These are phyloP conservation scores for Tragelaphus oryx DNA, from an alignment of 2,797 vertebrate species.

Conservation along the genomic window DNA sequence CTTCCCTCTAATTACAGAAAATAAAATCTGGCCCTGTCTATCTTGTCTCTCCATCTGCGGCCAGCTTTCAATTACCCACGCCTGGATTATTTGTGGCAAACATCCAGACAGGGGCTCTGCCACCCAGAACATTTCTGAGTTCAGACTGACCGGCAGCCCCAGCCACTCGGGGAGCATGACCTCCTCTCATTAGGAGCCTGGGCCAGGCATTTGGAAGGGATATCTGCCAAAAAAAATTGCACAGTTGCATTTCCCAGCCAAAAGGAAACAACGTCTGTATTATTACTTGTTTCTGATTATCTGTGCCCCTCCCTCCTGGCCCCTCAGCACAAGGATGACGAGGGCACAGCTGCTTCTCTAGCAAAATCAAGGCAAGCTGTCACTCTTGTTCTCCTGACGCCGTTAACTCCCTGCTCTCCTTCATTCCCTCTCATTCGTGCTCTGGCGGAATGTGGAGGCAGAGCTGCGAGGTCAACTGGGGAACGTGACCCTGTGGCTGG, in stretches of 20 bases:
- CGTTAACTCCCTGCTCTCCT: accelerated
- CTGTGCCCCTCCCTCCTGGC: neutral
- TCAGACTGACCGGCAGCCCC: neutral
- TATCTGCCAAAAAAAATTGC: constrained; percentile 38
- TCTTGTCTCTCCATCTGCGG: neutral
- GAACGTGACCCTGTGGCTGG: neutral
- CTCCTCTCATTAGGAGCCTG: constrained; percentile 38
- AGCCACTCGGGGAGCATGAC: neutral
- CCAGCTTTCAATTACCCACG: neutral
- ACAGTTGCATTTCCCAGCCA: neutral
- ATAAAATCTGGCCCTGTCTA: neutral
- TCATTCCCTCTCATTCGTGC: neutral
- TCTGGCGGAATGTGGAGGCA: neutral
- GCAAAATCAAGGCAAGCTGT: neutral
- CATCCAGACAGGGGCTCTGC: neutral
- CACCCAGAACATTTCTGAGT: neutral
- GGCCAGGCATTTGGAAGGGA: constrained; percentile 32
- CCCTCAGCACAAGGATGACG: neutral
- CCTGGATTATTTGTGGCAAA: neutral
- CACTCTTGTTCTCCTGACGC: neutral
- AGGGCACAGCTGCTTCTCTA: constrained; percentile 10
- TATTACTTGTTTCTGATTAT: neutral
- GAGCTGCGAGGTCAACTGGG: neutral
- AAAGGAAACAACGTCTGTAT: neutral
- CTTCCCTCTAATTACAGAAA: neutral